Conservation (phyloP, 2,797 vertebrate genomes). For the Poecilia velifera region DNA sequence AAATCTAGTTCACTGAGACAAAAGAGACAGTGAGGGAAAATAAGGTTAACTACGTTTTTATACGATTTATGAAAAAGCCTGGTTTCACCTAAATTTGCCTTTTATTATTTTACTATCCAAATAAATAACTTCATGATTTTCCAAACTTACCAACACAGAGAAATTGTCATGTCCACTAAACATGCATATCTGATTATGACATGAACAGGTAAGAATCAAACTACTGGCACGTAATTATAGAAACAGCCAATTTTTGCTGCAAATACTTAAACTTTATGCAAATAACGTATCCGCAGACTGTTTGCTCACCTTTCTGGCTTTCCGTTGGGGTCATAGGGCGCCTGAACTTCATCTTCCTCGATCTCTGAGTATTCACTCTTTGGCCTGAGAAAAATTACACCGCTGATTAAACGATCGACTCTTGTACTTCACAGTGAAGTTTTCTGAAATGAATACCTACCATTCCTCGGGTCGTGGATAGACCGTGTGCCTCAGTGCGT, state of each 20-base stretch:
- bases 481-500: constrained; percentile 93
- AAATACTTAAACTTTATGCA: neutral
- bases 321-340: constrained; percentile 93
- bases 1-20: too few relatives aligned
- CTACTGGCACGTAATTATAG: neutral
- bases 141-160: too few relatives aligned
- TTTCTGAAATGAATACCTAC: constrained; percentile 62
- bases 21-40: too few relatives aligned
- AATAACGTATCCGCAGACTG: neutral
- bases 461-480: constrained; percentile 97
- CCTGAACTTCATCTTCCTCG: constrained; percentile 94
- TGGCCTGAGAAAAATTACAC: constrained; percentile 82
- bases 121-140: too few relatives aligned
- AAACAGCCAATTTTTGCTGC: neutral
- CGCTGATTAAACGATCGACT: fast-evolving
- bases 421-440: fast-evolving
- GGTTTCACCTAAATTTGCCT: neutral
- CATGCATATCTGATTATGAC: too few relatives aligned
- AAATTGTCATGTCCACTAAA: too few relatives aligned
- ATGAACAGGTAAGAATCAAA: too few relatives aligned
- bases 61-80: too few relatives aligned
- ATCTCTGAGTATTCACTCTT: constrained; percentile 99
- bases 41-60: too few relatives aligned
- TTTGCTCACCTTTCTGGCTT: constrained; percentile 91
- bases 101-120: neutral